A percentile compares a stretch with the other conserved stretches of the same genome.
These are phyloP conservation scores for Apis mellifera DNA, from an alignment of 1,140 invertebrate species.

Conservation along the genomic window Amel_HAv3.1 CM009932.2:14669001-14669500, in stretches of 20 bases:
- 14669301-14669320: too few relatives aligned
- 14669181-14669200: not conserved
- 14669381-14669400: too few relatives aligned
- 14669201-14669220: not conserved
- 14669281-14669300: too few relatives aligned
- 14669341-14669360: too few relatives aligned
- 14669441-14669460: not conserved
- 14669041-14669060: conserved; percentile 14
- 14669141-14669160: not conserved
- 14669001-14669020: not conserved
- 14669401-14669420: too few relatives aligned
- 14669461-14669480: not conserved
- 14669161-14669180: not conserved
- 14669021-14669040: not conserved
- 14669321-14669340: too few relatives aligned
- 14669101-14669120: not conserved
- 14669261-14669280: too few relatives aligned
- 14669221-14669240: not conserved
- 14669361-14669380: not conserved
- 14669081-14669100: conserved; percentile 36
- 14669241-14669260: too few relatives aligned
- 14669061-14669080: conserved; percentile 44
- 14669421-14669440: too few relatives aligned
- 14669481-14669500: too few relatives aligned
- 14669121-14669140: not conserved